A percentile compares a stretch with the other conserved stretches of the same genome.
Evolutionary conservation across 2,113 vertebrate genomes (phyloP).

Genomic region (Mormoops blainvillei): DNA sequence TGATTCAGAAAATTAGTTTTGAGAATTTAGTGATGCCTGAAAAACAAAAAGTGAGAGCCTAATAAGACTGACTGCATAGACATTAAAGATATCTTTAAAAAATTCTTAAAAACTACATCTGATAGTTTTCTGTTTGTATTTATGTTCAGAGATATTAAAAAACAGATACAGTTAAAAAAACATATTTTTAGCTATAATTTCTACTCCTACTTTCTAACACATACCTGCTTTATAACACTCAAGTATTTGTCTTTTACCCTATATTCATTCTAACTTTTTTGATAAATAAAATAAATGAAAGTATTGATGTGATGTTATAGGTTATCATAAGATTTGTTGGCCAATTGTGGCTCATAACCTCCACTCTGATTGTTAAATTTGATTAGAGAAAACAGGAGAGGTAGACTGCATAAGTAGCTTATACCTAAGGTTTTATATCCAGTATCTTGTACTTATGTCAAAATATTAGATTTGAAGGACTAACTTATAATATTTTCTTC

Average conservation of each 20-base stretch:
- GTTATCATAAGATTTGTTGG: background rate
- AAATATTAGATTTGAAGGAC: background rate
- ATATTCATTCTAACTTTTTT: background rate
- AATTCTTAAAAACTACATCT: background rate
- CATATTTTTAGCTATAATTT: background rate
- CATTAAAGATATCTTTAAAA: background rate
- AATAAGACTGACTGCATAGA: background rate
- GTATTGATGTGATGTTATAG: background rate
- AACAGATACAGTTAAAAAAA: background rate
- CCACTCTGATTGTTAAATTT: background rate
- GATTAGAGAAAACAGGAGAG: background rate
- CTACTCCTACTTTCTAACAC: background rate
- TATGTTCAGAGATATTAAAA: too few species aligned
- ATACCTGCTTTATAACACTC: background rate
- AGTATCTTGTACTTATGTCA: background rate
- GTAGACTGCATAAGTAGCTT: background rate
- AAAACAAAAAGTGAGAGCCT: background rate
- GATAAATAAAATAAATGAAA: background rate
- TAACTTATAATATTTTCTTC: background rate
- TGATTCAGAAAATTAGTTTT: background rate
- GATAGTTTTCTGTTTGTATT: too few species aligned
- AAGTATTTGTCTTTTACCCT: background rate
- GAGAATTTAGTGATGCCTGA: background rate
- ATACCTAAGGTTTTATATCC: background rate
- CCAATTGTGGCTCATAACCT: background rate